Evolutionary conservation across 2,113 vertebrate genomes (phyloP).

Genomic region (Diphyllodes magnificus): DNA sequence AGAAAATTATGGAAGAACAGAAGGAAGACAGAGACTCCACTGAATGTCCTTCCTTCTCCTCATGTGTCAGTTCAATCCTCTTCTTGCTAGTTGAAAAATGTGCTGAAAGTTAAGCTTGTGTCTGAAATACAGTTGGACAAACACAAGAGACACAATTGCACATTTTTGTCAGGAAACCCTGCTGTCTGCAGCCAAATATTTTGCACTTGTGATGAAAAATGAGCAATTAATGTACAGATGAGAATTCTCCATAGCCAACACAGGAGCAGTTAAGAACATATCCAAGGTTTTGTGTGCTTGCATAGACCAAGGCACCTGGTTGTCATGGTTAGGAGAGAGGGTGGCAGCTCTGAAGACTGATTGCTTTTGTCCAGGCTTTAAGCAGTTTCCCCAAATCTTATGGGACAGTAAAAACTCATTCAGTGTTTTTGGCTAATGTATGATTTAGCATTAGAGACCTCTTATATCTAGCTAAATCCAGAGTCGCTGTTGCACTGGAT

Average conservation of each 20-base stretch:
- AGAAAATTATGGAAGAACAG: neutral
- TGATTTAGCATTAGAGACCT: neutral
- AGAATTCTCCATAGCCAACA: neutral
- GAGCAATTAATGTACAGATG: constrained; percentile 20
- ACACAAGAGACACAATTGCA: neutral
- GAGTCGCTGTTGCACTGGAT: neutral
- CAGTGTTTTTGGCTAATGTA: neutral
- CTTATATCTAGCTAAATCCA: neutral
- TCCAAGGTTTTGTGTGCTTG: neutral
- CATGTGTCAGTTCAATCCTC: neutral
- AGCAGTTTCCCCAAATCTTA: neutral
- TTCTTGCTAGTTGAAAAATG: neutral
- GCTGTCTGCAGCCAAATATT: neutral
- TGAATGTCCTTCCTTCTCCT: neutral
- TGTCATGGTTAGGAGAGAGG: neutral
- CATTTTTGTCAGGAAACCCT: constrained; percentile 27
- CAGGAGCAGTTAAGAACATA: neutral
- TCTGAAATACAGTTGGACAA: neutral
- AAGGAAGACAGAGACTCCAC: neutral
- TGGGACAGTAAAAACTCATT: neutral
- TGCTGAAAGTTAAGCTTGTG: constrained; percentile 23
- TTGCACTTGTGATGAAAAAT: constrained; percentile 18
- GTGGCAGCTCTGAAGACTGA: neutral
- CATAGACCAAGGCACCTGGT: neutral
- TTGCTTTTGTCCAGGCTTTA: neutral